Evolutionary conservation across 2,113 vertebrate species (phyloP), one percentile per base, ranked within the genome.

Genomic region (Corydoras maculifer): DNA sequence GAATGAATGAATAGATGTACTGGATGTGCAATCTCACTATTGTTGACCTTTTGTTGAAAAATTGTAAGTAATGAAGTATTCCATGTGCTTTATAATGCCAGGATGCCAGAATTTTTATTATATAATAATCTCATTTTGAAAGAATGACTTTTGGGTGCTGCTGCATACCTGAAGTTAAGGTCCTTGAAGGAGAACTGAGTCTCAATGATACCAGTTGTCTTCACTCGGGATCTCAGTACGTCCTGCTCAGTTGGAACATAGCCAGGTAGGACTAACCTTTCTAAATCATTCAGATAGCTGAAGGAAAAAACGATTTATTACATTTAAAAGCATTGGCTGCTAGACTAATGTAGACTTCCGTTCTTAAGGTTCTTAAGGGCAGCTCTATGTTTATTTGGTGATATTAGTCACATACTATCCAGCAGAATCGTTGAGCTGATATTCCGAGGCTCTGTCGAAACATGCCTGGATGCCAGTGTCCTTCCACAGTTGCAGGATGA

Each of bases 141-240:
- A 14, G 3, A 8, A 10, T 10, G 9, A 53, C 51, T 12, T 53
- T 3, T 12, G 13, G 51, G 13, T 10, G 54, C 3, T 57, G 54
- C 13, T 57, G 6, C 10, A 25, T 86, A 97, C 97, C 97, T 94
- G 89, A 98, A 99, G 64, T 98, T 87, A 75, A 99, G 95, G 77
- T 99, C 97, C 82, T 98, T 98, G 75, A 98, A 90, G 72, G 89
- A 91, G 80, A 99, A 98, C 81, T 91, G 88, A 1, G 94, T 97
- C 87, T 99, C 97, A 0, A 98, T 98, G 83, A 99, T 99, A 77
- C 97, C 95, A 0, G 95, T 99, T 72, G 96, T 99, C 88, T 99
- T 99, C 70, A 98, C 96, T 48, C 96, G 87, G 15, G 97, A 98
- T 57, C 97, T 91, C 85, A 99, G 88, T 78, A 98, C 94, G 0